Base-by-base conservation (phyloP, 2,797 vertebrate genomes). In the Phalanger gymnotis region DNA sequence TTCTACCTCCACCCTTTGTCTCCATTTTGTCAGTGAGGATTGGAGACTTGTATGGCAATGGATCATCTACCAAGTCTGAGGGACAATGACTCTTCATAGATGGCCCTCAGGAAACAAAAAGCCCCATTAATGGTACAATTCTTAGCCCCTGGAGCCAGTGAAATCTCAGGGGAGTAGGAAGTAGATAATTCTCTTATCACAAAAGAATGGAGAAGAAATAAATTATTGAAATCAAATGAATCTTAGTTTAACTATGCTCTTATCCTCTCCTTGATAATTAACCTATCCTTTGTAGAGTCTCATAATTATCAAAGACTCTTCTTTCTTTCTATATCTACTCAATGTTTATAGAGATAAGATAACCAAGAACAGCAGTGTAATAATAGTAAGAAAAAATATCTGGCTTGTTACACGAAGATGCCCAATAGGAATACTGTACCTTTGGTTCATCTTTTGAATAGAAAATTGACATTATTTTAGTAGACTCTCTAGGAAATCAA, bases 361-460 rank as follows among this genome's bases (percentile, higher is more conserved):
- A 96, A n/a, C 0, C 58, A 90, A 89, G 90, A 93, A 27, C 9
- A 34, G 57, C 55, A 51, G 57, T 90, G n/a, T 96, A 87, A 31
- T 7, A 87, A 90, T 61, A 94, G 92, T 58, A 89, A 95, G 53
- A 51, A 96, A 55, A 96, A 97, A 96, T 97, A 97, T 95, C 96
- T 98, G 97, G 93, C 34, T 97, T 92, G 53, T 90, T 95, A 92
- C 81, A 91, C 9, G 9, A 3, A 53, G 52, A 31, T 96, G 97
- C 94, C 94, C 95, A 90, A 95, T 58, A 97, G 97, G 96, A 93
- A 92, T 56, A 28, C 57, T 10, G 57, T 96, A 90, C 54, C 52
- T 94, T 53, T 97, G 93, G 94, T 92, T 98, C 97, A 97, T 98
- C 96, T 96, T 98, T 96, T 98, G 96, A 98, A 94, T 95, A 97